These are phyloP conservation scores for Callimorpha dominula DNA, from an alignment of 2,888 invertebrate species.

Conservation along the genomic window DNA sequence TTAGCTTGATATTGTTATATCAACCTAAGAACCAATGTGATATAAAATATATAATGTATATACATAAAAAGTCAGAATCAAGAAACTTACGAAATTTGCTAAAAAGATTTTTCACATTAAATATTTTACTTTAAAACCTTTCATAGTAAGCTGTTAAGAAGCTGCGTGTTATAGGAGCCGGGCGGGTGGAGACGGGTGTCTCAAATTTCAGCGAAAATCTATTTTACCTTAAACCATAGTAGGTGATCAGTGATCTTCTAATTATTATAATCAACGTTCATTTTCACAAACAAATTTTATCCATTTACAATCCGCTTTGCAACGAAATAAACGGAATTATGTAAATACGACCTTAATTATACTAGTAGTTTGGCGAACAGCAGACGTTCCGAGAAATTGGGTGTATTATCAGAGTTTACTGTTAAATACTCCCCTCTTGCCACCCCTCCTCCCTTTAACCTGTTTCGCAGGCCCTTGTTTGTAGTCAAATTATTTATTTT, in stretches of 20 bases:
- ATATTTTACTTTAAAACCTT: not conserved
- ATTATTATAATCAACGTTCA: not conserved
- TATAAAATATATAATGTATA: too few species aligned
- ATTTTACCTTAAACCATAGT: not conserved
- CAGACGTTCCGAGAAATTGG: not conserved
- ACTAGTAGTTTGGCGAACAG: not conserved
- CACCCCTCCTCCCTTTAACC: not conserved
- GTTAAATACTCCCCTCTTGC: not conserved
- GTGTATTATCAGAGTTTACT: not conserved
- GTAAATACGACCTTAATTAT: not conserved
- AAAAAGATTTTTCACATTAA: too few species aligned
- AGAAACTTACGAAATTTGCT: not conserved
- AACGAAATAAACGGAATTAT: not conserved
- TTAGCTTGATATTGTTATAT: not conserved
- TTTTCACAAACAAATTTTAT: not conserved
- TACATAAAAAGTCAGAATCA: not conserved
- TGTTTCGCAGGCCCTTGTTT: not conserved
- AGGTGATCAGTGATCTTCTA: not conserved
- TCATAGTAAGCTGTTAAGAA: not conserved
- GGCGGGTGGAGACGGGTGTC: not conserved
- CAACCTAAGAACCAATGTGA: too few species aligned
- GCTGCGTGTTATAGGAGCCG: not conserved
- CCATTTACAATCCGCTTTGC: not conserved
- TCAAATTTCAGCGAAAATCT: not conserved
- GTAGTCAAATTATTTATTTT: not conserved